Base-by-base conservation (phyloP, 2,888 invertebrate species). In the Panopea generosa region DNA sequence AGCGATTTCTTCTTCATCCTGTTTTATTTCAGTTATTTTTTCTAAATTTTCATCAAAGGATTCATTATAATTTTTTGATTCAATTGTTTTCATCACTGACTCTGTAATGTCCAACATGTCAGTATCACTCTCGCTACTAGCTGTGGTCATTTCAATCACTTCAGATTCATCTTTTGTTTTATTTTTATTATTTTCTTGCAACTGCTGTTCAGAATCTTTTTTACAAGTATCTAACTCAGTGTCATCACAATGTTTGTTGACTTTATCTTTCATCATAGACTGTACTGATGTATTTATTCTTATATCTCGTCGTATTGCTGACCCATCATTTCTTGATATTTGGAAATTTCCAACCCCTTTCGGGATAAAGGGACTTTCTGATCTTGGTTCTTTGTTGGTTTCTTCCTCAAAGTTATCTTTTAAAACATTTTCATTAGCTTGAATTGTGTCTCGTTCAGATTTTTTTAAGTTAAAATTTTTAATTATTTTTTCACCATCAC, bases 91-190 rank as follows among this genome's bases (percentile, higher is more conserved):
- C 16, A 45, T 45, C 9, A 45, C 68, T 18, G 71, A 76, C 18
- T 75, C 78, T 14, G 76, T 78, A 7, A 66, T 68, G 24, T 82
- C 83, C 29, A 69, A 18, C 1, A 72, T 55, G 47, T 72, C 77
- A 43, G 29, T 61, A 53, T 73, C 70, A 33, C 24, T 61, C 18
- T 66, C 73, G 22, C 29, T 22, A 33, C 33, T 33, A 4, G 11
- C 4, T 7, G 11, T 4, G 2, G 24, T 6, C 9, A 16, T 52
- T 24, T 24, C 24, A 18, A 52, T 18, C 20, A 3, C 52, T 4
- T 6, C 26, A 7, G 24, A 18, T 24, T 50, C 63, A 14, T 52
- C 66, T 29, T 70, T 56, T 14, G 27, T 65, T n/a, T 33, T 50
- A 1, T 50, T 68, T 11, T 57, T 33, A 3, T 50, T 26, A 18